A percentile compares a stretch with the other conserved stretches of the same genome.
These are phyloP conservation scores for Clupea harengus DNA, from an alignment of 2,113 vertebrate species.

Conservation along the genomic window DNA sequence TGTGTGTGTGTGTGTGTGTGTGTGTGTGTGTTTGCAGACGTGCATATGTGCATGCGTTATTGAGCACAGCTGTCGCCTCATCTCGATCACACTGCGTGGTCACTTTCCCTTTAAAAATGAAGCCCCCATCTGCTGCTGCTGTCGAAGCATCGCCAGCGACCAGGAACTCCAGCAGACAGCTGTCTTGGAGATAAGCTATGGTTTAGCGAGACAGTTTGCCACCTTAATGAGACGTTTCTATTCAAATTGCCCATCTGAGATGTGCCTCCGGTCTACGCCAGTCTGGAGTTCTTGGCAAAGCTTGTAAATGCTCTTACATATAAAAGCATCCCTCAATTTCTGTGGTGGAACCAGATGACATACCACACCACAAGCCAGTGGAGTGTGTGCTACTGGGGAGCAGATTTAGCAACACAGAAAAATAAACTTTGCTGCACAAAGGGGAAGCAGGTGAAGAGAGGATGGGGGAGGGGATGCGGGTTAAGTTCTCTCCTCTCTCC, in stretches of 20 bases:
- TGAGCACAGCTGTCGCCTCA: not conserved
- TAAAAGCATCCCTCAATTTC: not conserved
- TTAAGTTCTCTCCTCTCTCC: not conserved
- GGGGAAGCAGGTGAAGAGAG: not conserved
- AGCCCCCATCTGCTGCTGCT: not conserved
- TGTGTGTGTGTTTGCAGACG: not conserved
- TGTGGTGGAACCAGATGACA: not conserved
- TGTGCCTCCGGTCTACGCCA: not conserved
- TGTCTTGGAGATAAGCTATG: not conserved
- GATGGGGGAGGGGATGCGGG: not conserved
- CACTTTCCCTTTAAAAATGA: not conserved
- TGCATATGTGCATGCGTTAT: conserved; percentile 55
- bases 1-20: not conserved
- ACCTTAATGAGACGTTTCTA: conserved; percentile 14
- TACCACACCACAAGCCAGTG: not conserved
- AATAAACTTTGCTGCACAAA: not conserved
- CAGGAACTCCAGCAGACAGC: not conserved
- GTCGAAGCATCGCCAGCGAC: not conserved
- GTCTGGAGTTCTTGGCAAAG: not conserved
- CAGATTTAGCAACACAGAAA: not conserved
- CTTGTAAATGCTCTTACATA: not conserved
- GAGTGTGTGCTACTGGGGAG: not conserved
- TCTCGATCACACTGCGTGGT: not conserved
- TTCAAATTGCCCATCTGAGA: not conserved
- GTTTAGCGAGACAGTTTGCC: not conserved